These are phyloP conservation scores for Watsonalla binaria DNA, from an alignment of 2,888 invertebrate species.

Conservation along the genomic window DNA sequence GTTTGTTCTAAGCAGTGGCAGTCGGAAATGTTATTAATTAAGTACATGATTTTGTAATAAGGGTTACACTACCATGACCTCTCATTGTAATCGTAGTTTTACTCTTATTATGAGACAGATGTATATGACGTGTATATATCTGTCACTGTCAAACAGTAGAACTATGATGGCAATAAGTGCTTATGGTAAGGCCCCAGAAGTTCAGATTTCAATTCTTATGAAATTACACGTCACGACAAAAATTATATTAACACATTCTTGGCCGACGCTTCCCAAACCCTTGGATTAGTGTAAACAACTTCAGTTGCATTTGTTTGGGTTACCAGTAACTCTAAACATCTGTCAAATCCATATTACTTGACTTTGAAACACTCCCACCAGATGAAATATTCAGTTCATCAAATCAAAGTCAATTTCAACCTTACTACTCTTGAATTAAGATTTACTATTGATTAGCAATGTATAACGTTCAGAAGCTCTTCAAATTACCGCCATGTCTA, in stretches of 20 bases:
- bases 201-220: neutral
- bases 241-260: constrained; percentile 6
- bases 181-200: too few relatives aligned
- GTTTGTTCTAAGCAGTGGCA: too few relatives aligned
- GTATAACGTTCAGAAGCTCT: constrained; percentile 10
- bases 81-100: too few relatives aligned
- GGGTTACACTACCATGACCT: too few relatives aligned
- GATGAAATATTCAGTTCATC: neutral
- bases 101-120: too few relatives aligned
- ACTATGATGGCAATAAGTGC: too few relatives aligned
- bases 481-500: constrained; percentile 12
- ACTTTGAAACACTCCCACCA: constrained; percentile 5
- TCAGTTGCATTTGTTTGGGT: constrained; percentile 53
- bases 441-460: constrained; percentile 15
- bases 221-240: neutral
- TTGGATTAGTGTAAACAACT: constrained; percentile 51
- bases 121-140: too few relatives aligned
- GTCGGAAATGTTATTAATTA: too few relatives aligned
- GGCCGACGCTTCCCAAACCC: constrained; percentile 34
- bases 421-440: constrained; percentile 4
- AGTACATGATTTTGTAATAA: too few relatives aligned
- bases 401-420: neutral
- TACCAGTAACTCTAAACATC: constrained; percentile 54
- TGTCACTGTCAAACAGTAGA: too few relatives aligned
- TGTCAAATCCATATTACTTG: constrained; percentile 45